Conservation (phyloP, 2,797 vertebrate species). For the Cuniculus paca region DNA sequence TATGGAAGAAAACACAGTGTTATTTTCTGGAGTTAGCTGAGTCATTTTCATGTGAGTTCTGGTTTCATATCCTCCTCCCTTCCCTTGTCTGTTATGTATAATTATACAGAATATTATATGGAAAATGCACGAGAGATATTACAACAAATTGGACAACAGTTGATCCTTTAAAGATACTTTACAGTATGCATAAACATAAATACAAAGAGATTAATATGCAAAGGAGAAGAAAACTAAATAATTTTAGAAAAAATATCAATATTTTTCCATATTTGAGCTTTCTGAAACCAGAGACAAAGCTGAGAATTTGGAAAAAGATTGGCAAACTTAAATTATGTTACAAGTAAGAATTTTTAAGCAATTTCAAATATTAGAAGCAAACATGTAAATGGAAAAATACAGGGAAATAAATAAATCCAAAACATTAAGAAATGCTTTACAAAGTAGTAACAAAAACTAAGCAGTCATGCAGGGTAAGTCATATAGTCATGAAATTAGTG, state of each 20-base stretch:
- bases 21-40: not conserved
- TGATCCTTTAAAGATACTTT: not conserved
- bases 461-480: not conserved
- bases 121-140: not conserved
- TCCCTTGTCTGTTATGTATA: not conserved
- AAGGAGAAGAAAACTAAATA: not conserved
- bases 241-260: not conserved
- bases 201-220: not conserved
- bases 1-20: not conserved
- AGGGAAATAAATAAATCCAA: not conserved
- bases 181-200: not conserved
- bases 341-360: not conserved
- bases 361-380: not conserved
- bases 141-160: not conserved
- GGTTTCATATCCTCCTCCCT: rapidly evolving
- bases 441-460: not conserved
- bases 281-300: not conserved
- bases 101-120: not conserved
- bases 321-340: not conserved
- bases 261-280: not conserved
- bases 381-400: not conserved
- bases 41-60: not conserved
- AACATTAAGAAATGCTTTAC: not conserved
- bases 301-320: not conserved
- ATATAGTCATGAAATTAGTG: not conserved